Evolutionary conservation across 2,113 vertebrate species (phyloP).

Genomic region (Platysternon megacephalum): DNA sequence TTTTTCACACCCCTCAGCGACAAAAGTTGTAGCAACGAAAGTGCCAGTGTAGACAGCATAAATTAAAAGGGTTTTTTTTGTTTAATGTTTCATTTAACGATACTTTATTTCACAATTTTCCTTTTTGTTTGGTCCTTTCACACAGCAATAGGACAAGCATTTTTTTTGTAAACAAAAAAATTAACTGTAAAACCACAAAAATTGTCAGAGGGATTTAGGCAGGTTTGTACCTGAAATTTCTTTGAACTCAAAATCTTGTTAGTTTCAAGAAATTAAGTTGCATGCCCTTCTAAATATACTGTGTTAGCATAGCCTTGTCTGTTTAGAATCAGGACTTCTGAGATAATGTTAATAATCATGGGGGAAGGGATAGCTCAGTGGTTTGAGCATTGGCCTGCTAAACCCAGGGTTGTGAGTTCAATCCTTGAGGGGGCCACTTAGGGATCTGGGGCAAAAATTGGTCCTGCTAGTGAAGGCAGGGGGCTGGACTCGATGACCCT

Average conservation of each 20-base stretch:
- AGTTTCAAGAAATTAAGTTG: not conserved
- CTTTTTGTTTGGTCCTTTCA: not conserved
- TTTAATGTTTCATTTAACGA: fast-evolving
- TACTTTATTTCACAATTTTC: fast-evolving
- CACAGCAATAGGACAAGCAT: fast-evolving
- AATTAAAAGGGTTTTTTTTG: not conserved
- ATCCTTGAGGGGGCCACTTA: no score
- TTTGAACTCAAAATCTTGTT: not conserved
- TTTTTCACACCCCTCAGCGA: no score
- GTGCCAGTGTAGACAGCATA: no score
- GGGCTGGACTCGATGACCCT: no score
- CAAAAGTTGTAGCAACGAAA: no score
- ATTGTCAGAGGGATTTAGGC: not conserved
- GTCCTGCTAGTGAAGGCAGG: no score
- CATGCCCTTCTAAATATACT: not conserved
- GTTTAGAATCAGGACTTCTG: not conserved
- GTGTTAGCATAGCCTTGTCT: not conserved
- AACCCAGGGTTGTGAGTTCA: no score
- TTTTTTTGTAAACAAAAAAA: not conserved
- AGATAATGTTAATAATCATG: not conserved
- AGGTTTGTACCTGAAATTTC: not conserved
- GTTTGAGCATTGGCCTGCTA: no score
- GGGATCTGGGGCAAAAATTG: no score
- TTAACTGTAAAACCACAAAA: not conserved
- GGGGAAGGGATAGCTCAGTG: no score